Evolutionary conservation across 1,140 invertebrate species (phyloP), one percentile per base, ranked within the genome.

Genomic region (Drosophila nannoptera): DNA sequence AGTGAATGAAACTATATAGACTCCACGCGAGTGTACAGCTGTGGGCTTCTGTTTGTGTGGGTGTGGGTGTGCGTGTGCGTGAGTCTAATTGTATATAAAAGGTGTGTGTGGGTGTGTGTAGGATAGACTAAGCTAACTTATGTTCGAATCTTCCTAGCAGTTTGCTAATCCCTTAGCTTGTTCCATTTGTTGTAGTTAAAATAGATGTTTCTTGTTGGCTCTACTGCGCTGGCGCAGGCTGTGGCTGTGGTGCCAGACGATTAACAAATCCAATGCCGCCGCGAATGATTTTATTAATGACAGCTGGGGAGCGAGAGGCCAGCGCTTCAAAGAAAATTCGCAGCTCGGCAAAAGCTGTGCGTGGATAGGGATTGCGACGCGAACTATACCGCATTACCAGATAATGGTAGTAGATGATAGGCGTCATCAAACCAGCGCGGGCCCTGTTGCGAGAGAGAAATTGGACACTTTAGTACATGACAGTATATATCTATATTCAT

Each of bases 371-470:
- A 92, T 99, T 99, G 77, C 98, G 94, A 61, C 96, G 93, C 5
- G 97, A 99, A 38, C 94, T 91, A 90, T 99, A 97, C 50, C 98
- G 93, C 80, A 97, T 90, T 45, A 93, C 93, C 63, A 99, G 90
- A 90, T 99, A 99, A 84, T 98, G 96, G 90, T 98, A 99, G 91
- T 99, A 99, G 50, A 98, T 92, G 88, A 99, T 95, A 38, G 97
- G 97, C 36, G 97, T 95, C 69, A 99, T 90, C 14, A 98, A 89
- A 54, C 94, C 94, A 78, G 94, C 94, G 88, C 94, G 93, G 7
- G 96, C 96, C 82, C 97, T 98, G 66, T 81, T 31, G 4, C 4
- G 5, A 29, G 3, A 31, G 11, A 0, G n/a, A 14, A 61, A 32
- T 54, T n/a, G 53, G 35, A 49, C 3, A 48, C 66, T 12, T 58